These are phyloP conservation scores for Rhodophaea formosa DNA, from an alignment of 2,888 invertebrate genomes.

Conservation along the genomic window DNA sequence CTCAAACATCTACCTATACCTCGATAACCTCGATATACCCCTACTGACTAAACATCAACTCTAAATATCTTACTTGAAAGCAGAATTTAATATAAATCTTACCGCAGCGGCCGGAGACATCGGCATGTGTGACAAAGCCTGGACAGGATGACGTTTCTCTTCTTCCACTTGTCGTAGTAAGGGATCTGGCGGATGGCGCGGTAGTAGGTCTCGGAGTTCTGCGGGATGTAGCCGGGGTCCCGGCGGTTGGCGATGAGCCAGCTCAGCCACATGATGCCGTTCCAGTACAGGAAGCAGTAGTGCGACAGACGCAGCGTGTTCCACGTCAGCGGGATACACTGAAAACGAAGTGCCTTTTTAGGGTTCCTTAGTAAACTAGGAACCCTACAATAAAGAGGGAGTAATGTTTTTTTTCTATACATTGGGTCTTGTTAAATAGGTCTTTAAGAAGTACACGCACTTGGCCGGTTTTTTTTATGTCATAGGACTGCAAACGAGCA, in stretches of 20 bases:
- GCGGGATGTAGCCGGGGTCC: constrained; percentile 94
- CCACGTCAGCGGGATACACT: constrained; percentile 95
- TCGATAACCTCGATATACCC: no score
- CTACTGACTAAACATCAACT: no score
- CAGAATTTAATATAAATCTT: constrained; percentile 13
- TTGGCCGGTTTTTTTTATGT: no score
- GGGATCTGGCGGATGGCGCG: constrained; percentile 95
- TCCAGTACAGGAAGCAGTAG: constrained; percentile 95
- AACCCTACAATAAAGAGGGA: no score
- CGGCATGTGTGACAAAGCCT: constrained; percentile 95
- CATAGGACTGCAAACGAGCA: no score
- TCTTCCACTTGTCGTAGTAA: constrained; percentile 95
- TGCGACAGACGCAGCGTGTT: constrained; percentile 92
- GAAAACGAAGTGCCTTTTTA: no score
- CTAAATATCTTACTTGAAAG: no score
- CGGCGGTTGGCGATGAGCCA: constrained; percentile 94
- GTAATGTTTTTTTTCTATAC: no score
- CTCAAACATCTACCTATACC: no score
- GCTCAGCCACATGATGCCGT: constrained; percentile 95
- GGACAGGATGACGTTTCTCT: constrained; percentile 89
- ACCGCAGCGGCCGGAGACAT: constrained; percentile 90
- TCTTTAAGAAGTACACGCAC: no score
- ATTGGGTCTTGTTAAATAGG: no score
- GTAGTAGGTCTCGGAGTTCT: constrained; percentile 94
- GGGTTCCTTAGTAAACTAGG: no score